Conservation (phyloP, 2,888 invertebrate genomes). For the Pterostichus madidus region DNA sequence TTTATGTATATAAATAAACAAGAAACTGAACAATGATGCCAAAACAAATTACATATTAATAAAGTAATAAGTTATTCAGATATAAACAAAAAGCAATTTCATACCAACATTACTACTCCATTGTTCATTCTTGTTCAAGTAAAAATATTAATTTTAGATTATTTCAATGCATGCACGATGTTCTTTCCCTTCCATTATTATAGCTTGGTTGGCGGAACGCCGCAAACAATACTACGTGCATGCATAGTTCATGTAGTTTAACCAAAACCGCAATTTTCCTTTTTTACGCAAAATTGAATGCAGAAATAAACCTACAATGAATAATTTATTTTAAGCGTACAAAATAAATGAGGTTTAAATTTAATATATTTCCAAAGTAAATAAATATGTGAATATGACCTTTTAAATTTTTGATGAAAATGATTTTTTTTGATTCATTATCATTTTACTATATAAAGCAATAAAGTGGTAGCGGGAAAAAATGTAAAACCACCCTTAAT, state of each 20-base stretch:
- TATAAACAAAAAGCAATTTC: constrained; percentile 7
- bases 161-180: constrained; percentile 49
- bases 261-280: constrained; percentile 47
- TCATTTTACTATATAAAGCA: too few species aligned
- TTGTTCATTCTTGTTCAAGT: constrained; percentile 46
- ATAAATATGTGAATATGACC: too few species aligned
- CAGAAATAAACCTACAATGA: constrained; percentile 31
- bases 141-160: constrained; percentile 63
- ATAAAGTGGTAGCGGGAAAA: too few species aligned
- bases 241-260: constrained; percentile 39
- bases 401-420: background rate
- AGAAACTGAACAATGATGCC: constrained; percentile 1
- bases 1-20: background rate
- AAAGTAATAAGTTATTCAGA: constrained; percentile 12
- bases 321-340: constrained; percentile 25
- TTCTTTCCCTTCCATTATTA: constrained; percentile 41
- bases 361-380: background rate
- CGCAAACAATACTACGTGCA: constrained; percentile 45
- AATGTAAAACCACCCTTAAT: too few species aligned
- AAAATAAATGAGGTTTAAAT: constrained; percentile 36
- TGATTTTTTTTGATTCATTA: too few species aligned
- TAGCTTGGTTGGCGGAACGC: constrained; percentile 7
- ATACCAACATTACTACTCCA: constrained; percentile 26
- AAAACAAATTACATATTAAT: constrained; percentile 1
- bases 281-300: constrained; percentile 23